Conservation (phyloP, 2,888 invertebrate genomes). For the Pyrgus malvae region DNA sequence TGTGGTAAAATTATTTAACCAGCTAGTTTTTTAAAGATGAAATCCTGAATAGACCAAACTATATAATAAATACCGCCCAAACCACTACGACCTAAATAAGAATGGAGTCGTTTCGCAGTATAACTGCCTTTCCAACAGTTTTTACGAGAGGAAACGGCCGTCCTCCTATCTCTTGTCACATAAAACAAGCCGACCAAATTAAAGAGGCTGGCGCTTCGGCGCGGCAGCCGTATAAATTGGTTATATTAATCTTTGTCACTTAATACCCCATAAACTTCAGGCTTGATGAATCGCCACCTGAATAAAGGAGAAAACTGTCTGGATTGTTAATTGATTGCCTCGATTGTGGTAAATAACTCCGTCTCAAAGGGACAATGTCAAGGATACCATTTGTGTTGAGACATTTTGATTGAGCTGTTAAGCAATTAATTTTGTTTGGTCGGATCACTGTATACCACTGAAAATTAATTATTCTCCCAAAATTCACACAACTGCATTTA, state of each 20-base stretch:
- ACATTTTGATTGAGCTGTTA: slow-evolving; percentile 7
- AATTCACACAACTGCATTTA: too few relatives aligned
- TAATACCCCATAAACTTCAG: slow-evolving; percentile 62
- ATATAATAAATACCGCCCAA: background rate
- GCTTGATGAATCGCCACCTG: slow-evolving; percentile 55
- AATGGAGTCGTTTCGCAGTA: slow-evolving; percentile 4
- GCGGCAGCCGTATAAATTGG: slow-evolving; percentile 52
- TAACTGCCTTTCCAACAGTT: slow-evolving; percentile 11
- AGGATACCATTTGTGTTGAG: slow-evolving; percentile 1
- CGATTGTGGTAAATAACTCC: slow-evolving; percentile 24
- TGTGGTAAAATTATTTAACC: too few relatives aligned
- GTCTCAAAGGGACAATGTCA: slow-evolving; percentile 3
- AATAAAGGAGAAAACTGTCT: slow-evolving; percentile 31
- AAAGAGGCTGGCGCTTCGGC: slow-evolving; percentile 27
- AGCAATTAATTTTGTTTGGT: too few relatives aligned
- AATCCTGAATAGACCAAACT: too few relatives aligned
- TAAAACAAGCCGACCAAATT: slow-evolving; percentile 39
- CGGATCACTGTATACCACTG: too few relatives aligned
- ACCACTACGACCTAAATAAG: slow-evolving; percentile 6
- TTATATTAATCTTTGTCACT: slow-evolving; percentile 66
- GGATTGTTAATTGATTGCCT: slow-evolving; percentile 24
- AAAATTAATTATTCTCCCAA: too few relatives aligned
- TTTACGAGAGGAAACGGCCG: slow-evolving; percentile 7
- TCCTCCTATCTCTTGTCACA: slow-evolving; percentile 24
- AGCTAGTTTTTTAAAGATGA: too few relatives aligned